Conservation (phyloP, 2,113 vertebrate genomes). For the Benitochromis conjunctus region DNA sequence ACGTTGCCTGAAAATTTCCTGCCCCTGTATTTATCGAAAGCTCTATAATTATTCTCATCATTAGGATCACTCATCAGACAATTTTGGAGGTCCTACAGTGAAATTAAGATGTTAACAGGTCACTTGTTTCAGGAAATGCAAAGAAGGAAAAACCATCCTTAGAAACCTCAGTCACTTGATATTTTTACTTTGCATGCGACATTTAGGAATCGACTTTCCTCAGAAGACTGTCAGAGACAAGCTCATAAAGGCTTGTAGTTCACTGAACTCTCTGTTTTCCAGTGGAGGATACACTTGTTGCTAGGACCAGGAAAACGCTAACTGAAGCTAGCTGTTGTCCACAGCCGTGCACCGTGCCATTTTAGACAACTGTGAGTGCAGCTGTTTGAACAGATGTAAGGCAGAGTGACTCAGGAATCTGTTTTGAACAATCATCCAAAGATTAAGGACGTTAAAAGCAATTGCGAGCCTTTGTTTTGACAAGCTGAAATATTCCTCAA, state of each 20-base stretch:
- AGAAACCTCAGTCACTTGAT: neutral
- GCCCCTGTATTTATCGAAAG: neutral
- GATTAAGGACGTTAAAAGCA: conserved; percentile 74
- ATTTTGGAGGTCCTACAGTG: neutral
- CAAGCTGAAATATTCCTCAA: conserved; percentile 71
- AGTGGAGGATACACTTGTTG: neutral
- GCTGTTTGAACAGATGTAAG: conserved; percentile 58
- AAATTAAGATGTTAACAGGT: neutral
- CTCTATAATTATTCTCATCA: neutral
- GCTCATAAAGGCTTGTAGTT: neutral
- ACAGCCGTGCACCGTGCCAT: neutral
- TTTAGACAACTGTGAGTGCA: neutral
- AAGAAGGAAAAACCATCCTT: neutral
- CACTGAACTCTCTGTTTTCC: neutral
- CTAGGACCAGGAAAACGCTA: neutral
- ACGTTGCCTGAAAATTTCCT: neutral
- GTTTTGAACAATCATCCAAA: conserved; percentile 67
- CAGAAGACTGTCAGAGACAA: neutral
- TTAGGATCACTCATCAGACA: neutral
- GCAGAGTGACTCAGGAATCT: conserved; percentile 65
- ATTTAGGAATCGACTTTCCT: neutral
- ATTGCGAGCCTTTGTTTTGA: conserved; percentile 73
- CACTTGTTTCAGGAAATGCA: neutral
- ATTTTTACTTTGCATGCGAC: neutral
- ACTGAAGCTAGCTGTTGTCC: neutral